Evolutionary conservation across 2,797 vertebrate genomes (phyloP), one percentile per base, ranked within the genome.

Genomic region (Neosalanx taihuensis): DNA sequence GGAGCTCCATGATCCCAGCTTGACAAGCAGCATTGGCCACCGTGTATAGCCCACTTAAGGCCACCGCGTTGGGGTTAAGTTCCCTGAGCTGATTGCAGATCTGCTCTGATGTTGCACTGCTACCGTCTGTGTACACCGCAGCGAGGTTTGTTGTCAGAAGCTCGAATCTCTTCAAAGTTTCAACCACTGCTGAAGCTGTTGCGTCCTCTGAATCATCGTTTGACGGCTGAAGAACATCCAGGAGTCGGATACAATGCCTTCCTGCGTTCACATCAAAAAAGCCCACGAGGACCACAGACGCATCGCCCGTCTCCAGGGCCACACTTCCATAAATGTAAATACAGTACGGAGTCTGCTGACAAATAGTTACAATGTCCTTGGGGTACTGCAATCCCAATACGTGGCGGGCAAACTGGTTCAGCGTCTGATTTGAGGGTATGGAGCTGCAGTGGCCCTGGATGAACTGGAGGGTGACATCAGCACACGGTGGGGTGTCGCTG

Each of bases 271-370:
- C 71, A 23, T 92, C 86, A 77, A 91, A 93, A 79, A 87, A 92
- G 0, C 93, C 92, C 31, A 92, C 60, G 4, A 94, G 88, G 13
- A 92, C 64, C 49, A 91, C 88, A 41, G 82, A 85, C 41, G 78
- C 70, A 0, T 26, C 46, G 59, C 81, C 80, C 0, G 73, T 81
- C 20, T 81, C 67, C 18, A 89, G 78, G 0, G 76, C 29, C 41
- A 87, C 75, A 5, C 86, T 84, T 63, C 77, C 85, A 59, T 90
- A 93, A n/a, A 92, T 18, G 76, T 93, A 94, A 2, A 92, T 58
- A 67, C 91, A 90, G 81, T 91, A 94, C 0, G 92, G 92, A 18
- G 86, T 89, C 56, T 84, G 72, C n/a, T 79, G 82, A 70, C 90
- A 92, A 31, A 79, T 65, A 6, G 87, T 81, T 31, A 31, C 51